These are phyloP conservation scores for Drosophila ficusphila DNA, from an alignment of 1,140 invertebrate species.

Conservation along the genomic window DNA sequence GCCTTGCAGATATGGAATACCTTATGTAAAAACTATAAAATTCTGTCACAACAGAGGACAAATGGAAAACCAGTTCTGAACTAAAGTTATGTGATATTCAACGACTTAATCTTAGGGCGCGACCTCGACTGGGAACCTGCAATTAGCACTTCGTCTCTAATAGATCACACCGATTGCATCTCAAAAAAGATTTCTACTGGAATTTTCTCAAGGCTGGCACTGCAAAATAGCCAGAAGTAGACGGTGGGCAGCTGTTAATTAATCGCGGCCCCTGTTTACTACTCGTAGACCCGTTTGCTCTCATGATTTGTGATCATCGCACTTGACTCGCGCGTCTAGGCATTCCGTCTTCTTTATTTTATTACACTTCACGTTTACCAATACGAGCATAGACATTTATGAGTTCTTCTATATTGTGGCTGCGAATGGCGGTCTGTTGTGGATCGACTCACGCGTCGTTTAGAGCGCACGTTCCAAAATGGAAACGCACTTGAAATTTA, in stretches of 20 bases:
- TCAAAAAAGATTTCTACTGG: constrained; percentile 23
- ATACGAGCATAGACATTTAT: constrained; percentile 20
- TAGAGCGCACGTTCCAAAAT: constrained; percentile 60
- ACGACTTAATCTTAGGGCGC: constrained; percentile 11
- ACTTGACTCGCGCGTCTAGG: constrained; percentile 21
- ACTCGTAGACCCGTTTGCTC: constrained; percentile 30
- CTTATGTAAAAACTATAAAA: background rate
- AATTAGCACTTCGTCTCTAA: constrained; percentile 57
- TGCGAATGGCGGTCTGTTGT: constrained; percentile 45
- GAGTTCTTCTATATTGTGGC: constrained; percentile 22
- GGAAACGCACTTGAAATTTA: constrained; percentile 68
- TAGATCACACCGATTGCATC: constrained; percentile 45
- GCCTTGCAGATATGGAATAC: background rate
- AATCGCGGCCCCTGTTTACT: constrained; percentile 47
- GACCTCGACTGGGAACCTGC: constrained; percentile 42
- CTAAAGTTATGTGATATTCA: background rate
- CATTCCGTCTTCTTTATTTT: constrained; percentile 29
- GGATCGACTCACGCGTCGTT: constrained; percentile 72
- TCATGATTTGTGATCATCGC: constrained; percentile 50
- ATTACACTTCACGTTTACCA: constrained; percentile 27
- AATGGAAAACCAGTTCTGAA: constrained; percentile 9
- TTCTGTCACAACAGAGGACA: constrained; percentile 12
- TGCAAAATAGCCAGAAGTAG: constrained; percentile 14
- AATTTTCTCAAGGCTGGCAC: constrained; percentile 46
- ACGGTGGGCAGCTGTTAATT: constrained; percentile 61